A percentile compares a stretch with the other conserved stretches of the same genome.
Evolutionary conservation across 92 coral and sea anemone genomes (phyloP).

Genomic region (Epizoanthus fatuus): DNA sequence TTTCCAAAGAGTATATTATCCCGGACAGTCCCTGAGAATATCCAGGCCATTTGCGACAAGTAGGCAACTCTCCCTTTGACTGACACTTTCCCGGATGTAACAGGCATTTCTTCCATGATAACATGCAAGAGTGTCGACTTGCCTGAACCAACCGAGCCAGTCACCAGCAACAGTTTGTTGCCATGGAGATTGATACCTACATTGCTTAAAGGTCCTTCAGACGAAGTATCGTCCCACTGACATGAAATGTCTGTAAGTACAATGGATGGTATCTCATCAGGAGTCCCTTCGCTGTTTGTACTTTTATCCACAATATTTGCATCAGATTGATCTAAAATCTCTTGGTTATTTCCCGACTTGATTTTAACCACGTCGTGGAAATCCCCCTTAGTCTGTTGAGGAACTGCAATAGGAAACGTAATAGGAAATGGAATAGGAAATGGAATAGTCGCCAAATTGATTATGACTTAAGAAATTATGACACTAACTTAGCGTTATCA

Average conservation of each 20-base stretch:
- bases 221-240: background rate
- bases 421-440: too few species aligned
- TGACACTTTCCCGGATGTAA: background rate
- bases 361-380: too few species aligned
- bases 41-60: background rate
- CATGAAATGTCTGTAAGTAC: background rate
- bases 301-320: too few species aligned
- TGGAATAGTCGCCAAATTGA: too few species aligned
- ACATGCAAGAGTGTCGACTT: background rate
- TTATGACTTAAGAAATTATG: too few species aligned
- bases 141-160: background rate
- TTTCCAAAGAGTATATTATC: slow-evolving; percentile 8
- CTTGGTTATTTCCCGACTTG: too few species aligned
- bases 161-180: background rate
- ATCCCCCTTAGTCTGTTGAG: too few species aligned
- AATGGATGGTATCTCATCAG: too few species aligned
- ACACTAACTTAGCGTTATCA: too few species aligned
- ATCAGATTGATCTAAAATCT: too few species aligned
- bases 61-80: background rate
- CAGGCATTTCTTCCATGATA: background rate
- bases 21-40: slow-evolving; percentile 1
- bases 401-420: too few species aligned
- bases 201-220: background rate
- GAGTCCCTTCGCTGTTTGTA: too few species aligned
- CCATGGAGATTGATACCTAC: background rate